phyloP scores from a whole-genome alignment of 2,888 invertebrate species.

The Lasioglossum lativentre region DNA sequence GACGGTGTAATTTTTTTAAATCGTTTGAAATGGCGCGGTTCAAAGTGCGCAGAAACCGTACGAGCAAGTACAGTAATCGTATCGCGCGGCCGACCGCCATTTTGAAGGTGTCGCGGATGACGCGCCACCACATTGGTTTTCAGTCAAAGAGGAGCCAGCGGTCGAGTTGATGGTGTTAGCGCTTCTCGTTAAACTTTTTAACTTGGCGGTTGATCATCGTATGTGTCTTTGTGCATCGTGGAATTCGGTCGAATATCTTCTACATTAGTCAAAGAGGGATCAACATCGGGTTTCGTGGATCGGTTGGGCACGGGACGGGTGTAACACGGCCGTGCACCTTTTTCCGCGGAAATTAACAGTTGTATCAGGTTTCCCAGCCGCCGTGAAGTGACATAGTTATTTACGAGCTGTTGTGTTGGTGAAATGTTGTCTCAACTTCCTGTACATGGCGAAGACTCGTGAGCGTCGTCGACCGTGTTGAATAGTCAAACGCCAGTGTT shows the following conservation, averaged over 20 bases:
- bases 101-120: conserved; percentile 47
- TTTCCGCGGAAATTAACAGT: conserved; percentile 18
- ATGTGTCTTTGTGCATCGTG: conserved; percentile 31
- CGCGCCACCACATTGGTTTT: conserved; percentile 51
- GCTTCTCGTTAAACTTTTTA: conserved; percentile 46
- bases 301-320: background rate
- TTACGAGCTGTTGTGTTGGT: conserved; percentile 73
- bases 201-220: conserved; percentile 41
- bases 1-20: background rate
- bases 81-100: conserved; percentile 56
- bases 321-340: background rate
- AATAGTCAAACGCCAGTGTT: conserved; percentile 63
- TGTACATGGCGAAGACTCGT: conserved; percentile 75
- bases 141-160: conserved; percentile 47
- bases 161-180: conserved; percentile 47
- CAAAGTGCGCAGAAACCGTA: conserved; percentile 23
- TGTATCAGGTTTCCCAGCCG: conserved; percentile 36
- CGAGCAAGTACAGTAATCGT: background rate
- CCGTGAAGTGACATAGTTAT: conserved; percentile 69
- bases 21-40: conserved; percentile 17
- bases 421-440: conserved; percentile 76
- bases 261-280: conserved; percentile 1
- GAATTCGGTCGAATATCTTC: conserved; percentile 13
- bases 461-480: conserved; percentile 71
- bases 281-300: conserved; percentile 10